A percentile compares a stretch with the other conserved stretches of the same genome.
Evolutionary conservation across 2,888 invertebrate genomes (phyloP).

Genomic region (Cyaniris semiargus): DNA sequence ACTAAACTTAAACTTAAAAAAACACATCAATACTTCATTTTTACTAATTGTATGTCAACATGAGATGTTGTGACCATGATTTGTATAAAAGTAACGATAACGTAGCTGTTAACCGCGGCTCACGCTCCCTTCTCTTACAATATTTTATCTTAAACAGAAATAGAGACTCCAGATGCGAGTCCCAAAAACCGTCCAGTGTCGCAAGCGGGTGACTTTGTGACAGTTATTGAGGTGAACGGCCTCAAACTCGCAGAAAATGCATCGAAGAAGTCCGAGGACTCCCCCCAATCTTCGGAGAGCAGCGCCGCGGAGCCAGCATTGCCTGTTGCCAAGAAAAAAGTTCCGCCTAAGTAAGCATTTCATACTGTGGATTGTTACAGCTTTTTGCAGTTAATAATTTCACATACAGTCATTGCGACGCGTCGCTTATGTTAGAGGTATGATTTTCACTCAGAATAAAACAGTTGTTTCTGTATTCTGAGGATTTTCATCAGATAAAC

Average conservation of each 20-base stretch:
- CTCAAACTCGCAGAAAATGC: slow-evolving; percentile 80
- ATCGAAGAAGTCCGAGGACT: slow-evolving; percentile 66
- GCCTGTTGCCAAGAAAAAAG: slow-evolving; percentile 81
- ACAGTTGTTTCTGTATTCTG: no score
- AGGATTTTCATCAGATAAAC: no score
- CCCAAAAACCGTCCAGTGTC: slow-evolving; percentile 76
- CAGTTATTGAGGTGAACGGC: slow-evolving; percentile 94
- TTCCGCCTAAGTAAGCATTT: slow-evolving; percentile 81
- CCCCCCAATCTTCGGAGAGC: slow-evolving; percentile 70
- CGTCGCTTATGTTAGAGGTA: no score
- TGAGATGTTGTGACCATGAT: no score
- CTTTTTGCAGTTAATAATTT: no score
- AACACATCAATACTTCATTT: neutral
- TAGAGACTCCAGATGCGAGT: slow-evolving; percentile 70
- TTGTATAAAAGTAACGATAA: neutral
- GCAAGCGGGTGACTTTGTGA: slow-evolving; percentile 86
- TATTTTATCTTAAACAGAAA: slow-evolving; percentile 52
- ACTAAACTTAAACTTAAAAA: no score
- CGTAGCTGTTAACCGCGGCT: neutral
- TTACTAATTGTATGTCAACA: neutral
- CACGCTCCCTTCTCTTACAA: slow-evolving; percentile 21
- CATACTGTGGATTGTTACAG: no score
- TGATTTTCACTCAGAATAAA: no score
- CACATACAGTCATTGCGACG: no score
- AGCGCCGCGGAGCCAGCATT: slow-evolving; percentile 79